Percentiles rank a stretch among this genome's conserved stretches.
These are phyloP conservation scores for Drosophila engyochracea DNA, from an alignment of 2,888 invertebrate genomes.

Conservation along the genomic window DNA sequence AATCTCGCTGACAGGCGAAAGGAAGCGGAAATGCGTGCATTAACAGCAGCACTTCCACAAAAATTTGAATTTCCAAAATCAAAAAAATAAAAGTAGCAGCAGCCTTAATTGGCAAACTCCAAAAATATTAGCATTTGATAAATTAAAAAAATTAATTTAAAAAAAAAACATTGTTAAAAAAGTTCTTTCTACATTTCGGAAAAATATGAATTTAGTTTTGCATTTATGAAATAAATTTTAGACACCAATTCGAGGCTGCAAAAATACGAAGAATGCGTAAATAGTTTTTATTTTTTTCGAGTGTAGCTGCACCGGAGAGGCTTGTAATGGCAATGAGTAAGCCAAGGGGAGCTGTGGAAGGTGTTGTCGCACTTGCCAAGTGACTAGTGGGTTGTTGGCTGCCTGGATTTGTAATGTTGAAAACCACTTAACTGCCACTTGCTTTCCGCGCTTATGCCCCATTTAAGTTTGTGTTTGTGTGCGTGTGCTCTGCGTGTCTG, in stretches of 20 bases:
- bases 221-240: background rate
- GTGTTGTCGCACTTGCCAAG: conserved; percentile 16
- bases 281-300: background rate
- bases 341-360: background rate
- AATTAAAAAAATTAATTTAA: background rate
- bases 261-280: background rate
- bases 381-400: conserved; percentile 1
- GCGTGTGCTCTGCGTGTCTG: background rate
- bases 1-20: conserved; percentile 49
- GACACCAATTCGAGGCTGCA: background rate
- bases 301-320: conserved; percentile 1
- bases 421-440: conserved; percentile 67
- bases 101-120: background rate
- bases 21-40: conserved; percentile 75
- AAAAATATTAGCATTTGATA: background rate
- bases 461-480: conserved; percentile 20
- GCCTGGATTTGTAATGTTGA: conserved; percentile 49
- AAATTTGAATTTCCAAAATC: background rate
- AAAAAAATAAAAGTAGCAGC: background rate
- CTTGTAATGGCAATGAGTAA: background rate
- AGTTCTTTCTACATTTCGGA: background rate
- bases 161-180: background rate
- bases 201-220: background rate
- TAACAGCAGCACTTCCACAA: conserved; percentile 40
- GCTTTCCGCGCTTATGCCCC: conserved; percentile 39